Base-by-base conservation (phyloP, 1,140 invertebrate species). In the Spodoptera frugiperda region DNA sequence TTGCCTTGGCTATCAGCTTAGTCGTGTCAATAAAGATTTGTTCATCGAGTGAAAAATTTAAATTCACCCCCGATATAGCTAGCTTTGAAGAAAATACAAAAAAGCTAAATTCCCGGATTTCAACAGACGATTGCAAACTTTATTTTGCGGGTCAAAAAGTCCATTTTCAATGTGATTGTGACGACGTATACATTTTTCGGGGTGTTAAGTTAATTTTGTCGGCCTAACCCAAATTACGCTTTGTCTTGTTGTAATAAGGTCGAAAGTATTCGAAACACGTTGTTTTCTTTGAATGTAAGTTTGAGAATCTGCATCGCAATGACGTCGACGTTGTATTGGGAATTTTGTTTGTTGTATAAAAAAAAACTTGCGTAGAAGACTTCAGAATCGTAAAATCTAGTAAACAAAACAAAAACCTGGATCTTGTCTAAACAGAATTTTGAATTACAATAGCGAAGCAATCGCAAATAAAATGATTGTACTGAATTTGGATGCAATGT, bases 31-130 rank as follows among this genome's bases (percentile, higher is more conserved):
- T 84, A 84, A 73, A 78, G 83, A 81, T 84, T 81, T 78, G 81
- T 65, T 79, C 77, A 81, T 80, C 77, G 79, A 61, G 33, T 84
- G 83, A 84, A 84, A 84, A 84, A 84, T 79, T 81, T 84, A 79
- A 84, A 82, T 84, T 80, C 78, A 73, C 21, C 63, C 57, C 51
- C 76, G 72, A 80, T 81, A 78, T 82, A 77, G 77, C 72, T 78
- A 75, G 70, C 74, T 75, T 74, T 63, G 19, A 61, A 70, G 55
- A 73, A 63, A 75, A 84, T 61, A 63, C 68, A 73, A 78, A 79
- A 73, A 71, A 39, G 33, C 33, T 10, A 39, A 68, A 73, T 59
- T 61, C 49, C 76, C 76, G 59, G 55, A 53, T 78, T 75, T 73
- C 75, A 81, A 77, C 71, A 67, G 65, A 78, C 65, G 25, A 57